A percentile compares a stretch with the other conserved stretches of the same genome.
Evolutionary conservation across 2,113 vertebrate genomes (phyloP).

Genomic region (Blennius ocellaris): DNA sequence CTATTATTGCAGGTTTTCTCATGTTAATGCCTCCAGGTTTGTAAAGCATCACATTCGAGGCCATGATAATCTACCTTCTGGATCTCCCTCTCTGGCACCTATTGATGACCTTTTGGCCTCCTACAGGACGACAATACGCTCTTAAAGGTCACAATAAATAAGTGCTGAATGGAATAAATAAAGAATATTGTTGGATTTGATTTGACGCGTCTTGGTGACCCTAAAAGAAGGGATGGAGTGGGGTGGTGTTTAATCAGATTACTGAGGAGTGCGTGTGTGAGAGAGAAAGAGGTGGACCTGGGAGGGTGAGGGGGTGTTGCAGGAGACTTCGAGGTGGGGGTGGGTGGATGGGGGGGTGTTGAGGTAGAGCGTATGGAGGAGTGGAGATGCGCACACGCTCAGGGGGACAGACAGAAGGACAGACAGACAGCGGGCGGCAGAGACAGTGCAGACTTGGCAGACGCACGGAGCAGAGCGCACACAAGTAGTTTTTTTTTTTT

Average conservation of each 20-base stretch:
- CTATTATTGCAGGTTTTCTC: constrained; percentile 69
- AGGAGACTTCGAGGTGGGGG: constrained; percentile 14
- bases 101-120: constrained; percentile 27
- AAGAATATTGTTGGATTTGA: not conserved
- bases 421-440: too few species aligned
- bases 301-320: not conserved
- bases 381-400: constrained; percentile 60
- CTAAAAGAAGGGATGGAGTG: constrained; percentile 25
- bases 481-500: constrained; percentile 1
- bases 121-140: constrained; percentile 24
- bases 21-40: constrained; percentile 74
- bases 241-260: constrained; percentile 73
- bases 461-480: constrained; percentile 9
- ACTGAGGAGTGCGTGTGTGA: constrained; percentile 40
- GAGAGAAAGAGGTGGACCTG: constrained; percentile 32
- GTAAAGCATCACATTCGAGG: constrained; percentile 57
- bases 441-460: constrained; percentile 11
- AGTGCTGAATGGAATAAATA: not conserved
- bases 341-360: too few species aligned
- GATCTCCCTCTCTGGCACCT: constrained; percentile 63
- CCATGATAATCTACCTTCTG: constrained; percentile 65
- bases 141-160: not conserved
- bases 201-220: not conserved
- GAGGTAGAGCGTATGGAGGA: constrained; percentile 10
- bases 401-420: too few species aligned